Percentiles rank a stretch among this genome's conserved stretches.
These are phyloP conservation scores for Hyposmocoma kahamanoa DNA, from an alignment of 1,140 invertebrate genomes.

Conservation along the genomic window DNA sequence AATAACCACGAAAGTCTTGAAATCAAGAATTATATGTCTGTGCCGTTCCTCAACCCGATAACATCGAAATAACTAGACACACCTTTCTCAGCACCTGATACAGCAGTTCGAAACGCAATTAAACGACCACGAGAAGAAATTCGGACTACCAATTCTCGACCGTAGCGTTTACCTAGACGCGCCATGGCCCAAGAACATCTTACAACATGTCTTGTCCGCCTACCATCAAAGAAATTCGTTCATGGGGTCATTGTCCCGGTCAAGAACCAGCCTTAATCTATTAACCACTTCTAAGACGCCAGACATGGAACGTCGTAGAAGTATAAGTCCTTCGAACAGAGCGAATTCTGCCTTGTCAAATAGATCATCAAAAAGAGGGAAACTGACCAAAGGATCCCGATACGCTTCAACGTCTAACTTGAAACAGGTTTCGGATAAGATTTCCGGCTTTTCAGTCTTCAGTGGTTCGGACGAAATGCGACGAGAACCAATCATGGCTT, in stretches of 20 bases:
- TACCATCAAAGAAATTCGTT: conserved; percentile 69
- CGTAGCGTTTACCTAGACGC: conserved; percentile 47
- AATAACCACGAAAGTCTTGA: too few relatives aligned
- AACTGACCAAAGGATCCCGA: conserved; percentile 33
- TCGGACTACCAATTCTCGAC: conserved; percentile 64
- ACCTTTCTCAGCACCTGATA: conserved; percentile 44
- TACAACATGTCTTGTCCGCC: conserved; percentile 65
- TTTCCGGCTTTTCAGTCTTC: conserved; percentile 61
- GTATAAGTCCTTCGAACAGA: conserved; percentile 36
- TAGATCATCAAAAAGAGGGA: conserved; percentile 46
- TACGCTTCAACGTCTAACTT: conserved; percentile 58
- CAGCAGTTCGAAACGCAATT: conserved; percentile 56
- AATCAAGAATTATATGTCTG: conserved; percentile 36
- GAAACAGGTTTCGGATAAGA: conserved; percentile 57
- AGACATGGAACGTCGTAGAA: conserved; percentile 36
- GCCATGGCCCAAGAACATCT: conserved; percentile 67
- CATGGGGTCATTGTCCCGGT: conserved; percentile 70
- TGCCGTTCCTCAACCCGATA: conserved; percentile 37
- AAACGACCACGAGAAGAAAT: conserved; percentile 71
- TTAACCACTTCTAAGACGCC: conserved; percentile 36
- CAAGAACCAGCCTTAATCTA: conserved; percentile 69
- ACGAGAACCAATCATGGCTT: conserved; percentile 56
- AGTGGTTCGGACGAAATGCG: conserved; percentile 28
- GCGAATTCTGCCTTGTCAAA: conserved; percentile 36
- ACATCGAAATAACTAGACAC: too few relatives aligned